phyloP scores from a whole-genome alignment of 2,113 vertebrate species.

The Morone chrysops region DNA sequence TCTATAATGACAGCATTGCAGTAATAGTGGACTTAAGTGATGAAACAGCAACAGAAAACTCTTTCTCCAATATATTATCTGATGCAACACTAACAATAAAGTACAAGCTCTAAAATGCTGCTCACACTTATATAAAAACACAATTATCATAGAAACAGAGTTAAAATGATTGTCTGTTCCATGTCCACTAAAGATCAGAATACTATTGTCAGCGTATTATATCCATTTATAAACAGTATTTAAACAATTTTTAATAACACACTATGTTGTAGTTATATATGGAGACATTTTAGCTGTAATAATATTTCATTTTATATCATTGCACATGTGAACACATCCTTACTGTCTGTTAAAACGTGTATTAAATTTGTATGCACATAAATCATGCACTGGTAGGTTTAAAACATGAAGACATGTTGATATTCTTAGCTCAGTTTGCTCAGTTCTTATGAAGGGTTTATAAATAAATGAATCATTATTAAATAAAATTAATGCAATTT shows the following conservation, averaged over 20 bases:
- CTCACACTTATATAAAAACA: background rate
- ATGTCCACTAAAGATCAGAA: background rate
- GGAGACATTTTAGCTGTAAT: background rate
- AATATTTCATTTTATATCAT: background rate
- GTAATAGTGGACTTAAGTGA: conserved; percentile 36
- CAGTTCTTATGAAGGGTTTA: too few relatives aligned
- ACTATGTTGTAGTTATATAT: background rate
- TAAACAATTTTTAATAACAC: background rate
- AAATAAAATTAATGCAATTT: background rate
- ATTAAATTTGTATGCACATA: too few relatives aligned
- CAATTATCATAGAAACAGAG: conserved; percentile 8
- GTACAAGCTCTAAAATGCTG: conserved; percentile 1
- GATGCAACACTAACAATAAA: conserved; percentile 29
- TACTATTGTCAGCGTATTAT: background rate
- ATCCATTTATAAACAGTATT: too few relatives aligned
- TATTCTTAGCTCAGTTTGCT: background rate
- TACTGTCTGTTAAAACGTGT: too few relatives aligned
- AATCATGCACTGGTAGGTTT: too few relatives aligned
- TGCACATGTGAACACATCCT: too few relatives aligned
- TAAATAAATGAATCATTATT: too few relatives aligned
- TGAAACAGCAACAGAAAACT: conserved; percentile 32
- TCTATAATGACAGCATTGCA: conserved; percentile 19
- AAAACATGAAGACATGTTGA: too few relatives aligned
- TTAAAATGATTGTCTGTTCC: background rate
- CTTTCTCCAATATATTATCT: conserved; percentile 27